Conservation (phyloP, 2,888 invertebrate genomes). For the Ischnus inquisitorius region DNA sequence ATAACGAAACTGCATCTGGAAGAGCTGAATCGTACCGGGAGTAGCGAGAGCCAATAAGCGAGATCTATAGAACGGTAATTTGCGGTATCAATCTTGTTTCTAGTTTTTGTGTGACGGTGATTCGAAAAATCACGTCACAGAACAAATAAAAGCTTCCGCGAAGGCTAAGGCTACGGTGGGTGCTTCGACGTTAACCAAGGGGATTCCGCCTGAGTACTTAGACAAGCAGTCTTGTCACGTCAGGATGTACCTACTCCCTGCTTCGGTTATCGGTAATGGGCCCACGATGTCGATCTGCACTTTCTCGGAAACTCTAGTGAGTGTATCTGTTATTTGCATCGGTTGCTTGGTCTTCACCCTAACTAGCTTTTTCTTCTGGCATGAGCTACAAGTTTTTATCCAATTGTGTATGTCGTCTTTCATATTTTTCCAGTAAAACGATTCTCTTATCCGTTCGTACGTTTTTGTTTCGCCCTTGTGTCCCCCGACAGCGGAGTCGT, state of each 20-base stretch:
- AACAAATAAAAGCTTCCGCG: constrained; percentile 41
- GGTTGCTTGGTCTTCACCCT: constrained; percentile 30
- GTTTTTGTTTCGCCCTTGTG: constrained; percentile 47
- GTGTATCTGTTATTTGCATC: constrained; percentile 44
- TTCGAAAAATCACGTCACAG: too few relatives aligned
- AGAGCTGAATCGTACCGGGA: too few relatives aligned
- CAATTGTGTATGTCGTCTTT: background rate
- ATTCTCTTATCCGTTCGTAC: constrained; percentile 43
- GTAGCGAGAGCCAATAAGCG: too few relatives aligned
- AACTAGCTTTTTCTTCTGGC: constrained; percentile 63
- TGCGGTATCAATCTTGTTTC: too few relatives aligned
- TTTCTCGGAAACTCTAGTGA: constrained; percentile 54
- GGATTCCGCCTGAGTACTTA: too few relatives aligned
- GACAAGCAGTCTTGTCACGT: too few relatives aligned
- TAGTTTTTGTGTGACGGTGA: too few relatives aligned
- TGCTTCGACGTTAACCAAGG: constrained; percentile 23
- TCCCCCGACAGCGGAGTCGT: background rate
- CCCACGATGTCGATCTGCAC: constrained; percentile 71
- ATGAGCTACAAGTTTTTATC: constrained; percentile 30
- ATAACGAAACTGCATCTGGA: too few relatives aligned
- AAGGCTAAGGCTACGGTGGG: constrained; percentile 42
- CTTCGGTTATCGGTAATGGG: constrained; percentile 57
- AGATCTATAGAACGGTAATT: too few relatives aligned
- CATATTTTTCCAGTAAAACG: constrained; percentile 61
- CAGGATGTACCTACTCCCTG: constrained; percentile 48